Evolutionary conservation across 2,888 invertebrate genomes (phyloP), one percentile per base, ranked within the genome.

Genomic region (Griposia aprilina): DNA sequence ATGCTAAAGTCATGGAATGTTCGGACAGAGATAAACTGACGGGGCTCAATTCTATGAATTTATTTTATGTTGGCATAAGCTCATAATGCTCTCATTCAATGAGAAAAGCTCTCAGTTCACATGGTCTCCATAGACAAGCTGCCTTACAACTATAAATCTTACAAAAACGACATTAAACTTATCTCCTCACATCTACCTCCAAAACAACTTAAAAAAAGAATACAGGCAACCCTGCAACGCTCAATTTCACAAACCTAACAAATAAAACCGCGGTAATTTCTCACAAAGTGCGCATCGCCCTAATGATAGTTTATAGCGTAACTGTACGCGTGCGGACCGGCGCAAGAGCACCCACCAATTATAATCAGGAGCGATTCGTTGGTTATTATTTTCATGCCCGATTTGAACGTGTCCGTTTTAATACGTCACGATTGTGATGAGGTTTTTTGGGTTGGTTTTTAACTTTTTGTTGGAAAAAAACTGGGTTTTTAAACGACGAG

Each of bases 331-430:
- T 89, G 90, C 89, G 89, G 85, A 84, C 87, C 71, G 70, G 84
- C 87, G 84, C 84, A 76, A 74, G 82, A 84, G 88, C 87, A 91
- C 90, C 93, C 91, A 88, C 91, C 94, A 94, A 94, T 94, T 94
- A 94, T 93, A 93, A 92, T 89, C 91, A 86, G 86, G 90, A 90
- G 90, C 91, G 90, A 92, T 91, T 92, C 91, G 89, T 69, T 80
- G 85, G 87, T 92, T 93, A 94, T 94, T 93, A 93, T 93, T 93
- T 93, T 90, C 92, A 91, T 91, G 92, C 89, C 90, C 80, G 90
- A 90, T 90, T 90, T 90, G 88, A 80, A 86, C 86, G 85, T 90
- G 87, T 89, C 87, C 90, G 83, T 89, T 90, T 88, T 84, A 83
- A 85, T 87, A 86, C 88, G 87, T 84, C 88, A 89, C 88, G 88